Evolutionary conservation across 2,888 invertebrate species (phyloP).

Genomic region (Drosophila borealis): DNA sequence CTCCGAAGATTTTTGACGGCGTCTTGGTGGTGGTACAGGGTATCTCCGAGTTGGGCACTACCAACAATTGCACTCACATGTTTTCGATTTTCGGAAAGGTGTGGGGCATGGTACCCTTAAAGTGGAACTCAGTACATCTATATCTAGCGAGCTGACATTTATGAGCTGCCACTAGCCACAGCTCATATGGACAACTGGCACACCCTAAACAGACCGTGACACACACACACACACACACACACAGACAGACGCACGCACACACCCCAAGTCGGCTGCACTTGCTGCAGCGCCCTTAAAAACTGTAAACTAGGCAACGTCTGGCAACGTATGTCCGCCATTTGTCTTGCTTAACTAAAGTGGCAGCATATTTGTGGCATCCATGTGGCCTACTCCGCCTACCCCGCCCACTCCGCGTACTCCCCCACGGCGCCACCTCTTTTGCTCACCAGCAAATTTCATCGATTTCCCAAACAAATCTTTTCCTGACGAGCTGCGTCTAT

Average conservation of each 20-base stretch:
- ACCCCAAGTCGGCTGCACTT: slow-evolving; percentile 19
- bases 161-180: slow-evolving; percentile 65
- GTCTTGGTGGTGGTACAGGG: not conserved
- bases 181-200: slow-evolving; percentile 29
- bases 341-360: slow-evolving; percentile 61
- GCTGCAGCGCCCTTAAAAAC: slow-evolving; percentile 21
- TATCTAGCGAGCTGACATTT: slow-evolving; percentile 62
- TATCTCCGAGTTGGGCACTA: not conserved
- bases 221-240: not conserved
- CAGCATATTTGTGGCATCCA: slow-evolving; percentile 54
- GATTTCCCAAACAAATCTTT: slow-evolving; percentile 33
- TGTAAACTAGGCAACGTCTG: slow-evolving; percentile 8
- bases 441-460: slow-evolving; percentile 37
- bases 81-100: not conserved
- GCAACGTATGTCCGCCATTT: slow-evolving; percentile 47
- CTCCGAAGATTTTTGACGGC: no score
- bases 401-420: not conserved
- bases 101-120: slow-evolving; percentile 13
- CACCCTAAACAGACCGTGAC: slow-evolving; percentile 11
- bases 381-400: slow-evolving; percentile 26
- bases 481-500: slow-evolving; percentile 7
- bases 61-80: no score
- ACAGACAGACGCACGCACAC: slow-evolving; percentile 4
- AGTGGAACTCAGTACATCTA: slow-evolving; percentile 23
- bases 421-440: no score